Percentiles rank a stretch among this genome's conserved stretches.
These are phyloP conservation scores for Dromius quadrimaculatus DNA, from an alignment of 2,888 invertebrate species.

Conservation along the genomic window DNA sequence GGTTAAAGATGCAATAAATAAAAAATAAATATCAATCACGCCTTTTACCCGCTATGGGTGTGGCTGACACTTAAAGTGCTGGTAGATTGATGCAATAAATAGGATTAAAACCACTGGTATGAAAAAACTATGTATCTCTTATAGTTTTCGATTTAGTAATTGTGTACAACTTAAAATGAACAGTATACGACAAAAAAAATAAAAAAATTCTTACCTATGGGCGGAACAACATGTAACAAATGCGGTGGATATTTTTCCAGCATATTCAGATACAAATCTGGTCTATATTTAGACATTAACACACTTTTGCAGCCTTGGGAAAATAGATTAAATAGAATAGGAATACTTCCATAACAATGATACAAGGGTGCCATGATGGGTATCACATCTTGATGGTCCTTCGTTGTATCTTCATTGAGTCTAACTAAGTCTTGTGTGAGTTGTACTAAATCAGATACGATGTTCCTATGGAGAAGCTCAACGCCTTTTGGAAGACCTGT, in stretches of 20 bases:
- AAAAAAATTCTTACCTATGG: slow-evolving; percentile 73
- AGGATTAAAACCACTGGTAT: too few species aligned
- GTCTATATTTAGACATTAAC: slow-evolving; percentile 81
- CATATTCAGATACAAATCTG: slow-evolving; percentile 74
- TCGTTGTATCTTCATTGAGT: slow-evolving; percentile 32
- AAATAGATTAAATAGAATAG: slow-evolving; percentile 72
- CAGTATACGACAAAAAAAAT: neutral
- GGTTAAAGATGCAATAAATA: too few species aligned
- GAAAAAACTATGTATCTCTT: too few species aligned
- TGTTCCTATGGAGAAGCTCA: slow-evolving; percentile 72
- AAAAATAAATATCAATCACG: too few species aligned
- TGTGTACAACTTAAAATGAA: neutral
- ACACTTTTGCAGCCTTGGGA: slow-evolving; percentile 74
- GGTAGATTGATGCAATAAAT: too few species aligned
- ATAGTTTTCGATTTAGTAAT: too few species aligned
- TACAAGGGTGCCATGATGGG: slow-evolving; percentile 83
- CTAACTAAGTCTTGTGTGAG: slow-evolving; percentile 57
- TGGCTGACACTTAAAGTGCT: too few species aligned
- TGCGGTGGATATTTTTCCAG: slow-evolving; percentile 74
- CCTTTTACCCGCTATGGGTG: too few species aligned
- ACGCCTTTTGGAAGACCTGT: slow-evolving; percentile 87
- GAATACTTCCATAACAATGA: slow-evolving; percentile 82
- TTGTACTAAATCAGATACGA: slow-evolving; percentile 69
- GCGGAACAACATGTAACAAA: slow-evolving; percentile 81
- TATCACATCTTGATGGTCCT: slow-evolving; percentile 71